Conservation (phyloP, 2,888 invertebrate genomes). For the Sialis fuliginosa region DNA sequence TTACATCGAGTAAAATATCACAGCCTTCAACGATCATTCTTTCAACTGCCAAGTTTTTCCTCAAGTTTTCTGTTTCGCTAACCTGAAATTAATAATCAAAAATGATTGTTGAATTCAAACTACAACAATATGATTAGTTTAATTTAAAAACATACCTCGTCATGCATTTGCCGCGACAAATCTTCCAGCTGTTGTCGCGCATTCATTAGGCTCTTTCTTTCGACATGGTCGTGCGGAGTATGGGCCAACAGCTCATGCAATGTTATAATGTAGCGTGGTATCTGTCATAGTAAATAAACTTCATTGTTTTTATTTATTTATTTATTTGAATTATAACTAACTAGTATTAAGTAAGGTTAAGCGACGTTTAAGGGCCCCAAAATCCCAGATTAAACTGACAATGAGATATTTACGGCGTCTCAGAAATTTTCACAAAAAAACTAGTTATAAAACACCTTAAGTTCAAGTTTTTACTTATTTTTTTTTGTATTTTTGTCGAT, state of each 20-base stretch:
- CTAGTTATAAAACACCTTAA: too few relatives aligned
- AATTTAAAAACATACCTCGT: conserved; percentile 40
- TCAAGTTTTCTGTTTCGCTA: conserved; percentile 79
- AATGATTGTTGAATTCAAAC: not conserved
- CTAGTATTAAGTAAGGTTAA: too few relatives aligned
- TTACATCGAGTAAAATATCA: conserved; percentile 79
- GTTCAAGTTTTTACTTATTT: too few relatives aligned
- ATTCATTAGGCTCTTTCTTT: conserved; percentile 73
- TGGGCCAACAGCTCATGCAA: conserved; percentile 79
- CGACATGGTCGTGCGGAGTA: conserved; percentile 87
- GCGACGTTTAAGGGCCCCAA: too few relatives aligned
- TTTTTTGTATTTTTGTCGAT: too few relatives aligned
- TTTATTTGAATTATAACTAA: too few relatives aligned
- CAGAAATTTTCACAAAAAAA: too few relatives aligned
- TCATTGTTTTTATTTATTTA: too few relatives aligned
- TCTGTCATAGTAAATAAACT: conserved; percentile 30
- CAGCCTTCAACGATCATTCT: conserved; percentile 89
- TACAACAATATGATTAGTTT: not conserved
- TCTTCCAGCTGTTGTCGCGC: conserved; percentile 78
- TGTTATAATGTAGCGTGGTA: conserved; percentile 82
- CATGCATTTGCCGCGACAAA: conserved; percentile 71
- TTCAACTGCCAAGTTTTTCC: conserved; percentile 82
- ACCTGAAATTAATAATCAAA: conserved; percentile 31
- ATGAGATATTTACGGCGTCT: too few relatives aligned
- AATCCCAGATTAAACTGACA: too few relatives aligned